phyloP scores from a whole-genome alignment of 2,113 vertebrate genomes.

The Clarias macrocephalus region DNA sequence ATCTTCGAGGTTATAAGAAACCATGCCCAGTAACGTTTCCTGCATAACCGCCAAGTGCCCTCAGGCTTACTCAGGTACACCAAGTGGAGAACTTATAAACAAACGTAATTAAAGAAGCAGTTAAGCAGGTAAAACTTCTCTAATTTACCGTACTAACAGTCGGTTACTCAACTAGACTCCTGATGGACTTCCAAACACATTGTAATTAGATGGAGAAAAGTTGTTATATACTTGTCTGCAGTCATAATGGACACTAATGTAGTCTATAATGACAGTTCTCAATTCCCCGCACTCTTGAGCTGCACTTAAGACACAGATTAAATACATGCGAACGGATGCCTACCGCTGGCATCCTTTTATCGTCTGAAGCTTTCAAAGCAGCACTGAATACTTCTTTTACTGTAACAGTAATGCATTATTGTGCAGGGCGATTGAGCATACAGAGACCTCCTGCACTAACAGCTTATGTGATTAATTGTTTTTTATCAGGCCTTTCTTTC shows the following conservation, averaged over 20 bases:
- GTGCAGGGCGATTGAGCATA: neutral
- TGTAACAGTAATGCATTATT: neutral
- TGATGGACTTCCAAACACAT: slow-evolving; percentile 23
- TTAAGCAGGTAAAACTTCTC: slow-evolving; percentile 10
- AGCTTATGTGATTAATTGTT: neutral
- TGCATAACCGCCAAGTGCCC: neutral
- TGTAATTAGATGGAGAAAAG: slow-evolving; percentile 45
- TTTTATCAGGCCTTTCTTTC: neutral
- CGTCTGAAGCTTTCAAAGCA: neutral
- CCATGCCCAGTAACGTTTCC: neutral
- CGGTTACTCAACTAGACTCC: neutral
- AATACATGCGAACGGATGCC: slow-evolving; percentile 9
- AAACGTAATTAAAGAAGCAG: neutral
- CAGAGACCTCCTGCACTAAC: neutral
- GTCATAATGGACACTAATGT: slow-evolving; percentile 48
- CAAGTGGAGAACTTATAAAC: neutral
- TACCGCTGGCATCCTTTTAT: neutral
- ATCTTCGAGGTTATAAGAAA: neutral
- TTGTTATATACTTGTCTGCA: slow-evolving; percentile 26
- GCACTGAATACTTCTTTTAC: neutral
- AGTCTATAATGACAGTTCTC: slow-evolving; percentile 43
- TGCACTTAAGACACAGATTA: slow-evolving; percentile 20
- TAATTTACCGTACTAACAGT: slow-evolving; percentile 8
- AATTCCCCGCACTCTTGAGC: slow-evolving; percentile 23
- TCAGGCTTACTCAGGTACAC: neutral